A percentile compares a stretch with the other conserved stretches of the same genome.
phyloP scores from a whole-genome alignment of 2,113 vertebrate genomes.

The Serilophus lunatus region DNA sequence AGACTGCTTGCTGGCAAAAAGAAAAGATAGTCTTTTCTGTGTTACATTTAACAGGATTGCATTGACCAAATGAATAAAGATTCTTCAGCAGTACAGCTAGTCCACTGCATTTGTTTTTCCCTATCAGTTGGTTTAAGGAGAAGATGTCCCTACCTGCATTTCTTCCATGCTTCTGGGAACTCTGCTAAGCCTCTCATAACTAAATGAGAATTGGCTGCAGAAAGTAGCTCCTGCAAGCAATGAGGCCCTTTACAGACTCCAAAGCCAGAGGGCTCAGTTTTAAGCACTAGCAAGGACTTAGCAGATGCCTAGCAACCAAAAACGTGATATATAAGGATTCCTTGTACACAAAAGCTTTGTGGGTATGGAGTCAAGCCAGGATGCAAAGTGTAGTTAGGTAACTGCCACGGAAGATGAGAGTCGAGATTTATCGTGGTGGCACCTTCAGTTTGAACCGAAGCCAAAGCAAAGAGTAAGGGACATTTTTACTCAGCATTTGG shows the following conservation, averaged over 20 bases:
- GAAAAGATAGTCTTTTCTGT: not conserved
- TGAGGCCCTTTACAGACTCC: not conserved
- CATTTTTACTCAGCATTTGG: not conserved
- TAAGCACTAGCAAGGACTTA: not conserved
- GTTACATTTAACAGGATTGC: not conserved
- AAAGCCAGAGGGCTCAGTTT: not conserved
- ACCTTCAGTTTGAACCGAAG: not conserved
- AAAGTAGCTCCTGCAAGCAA: not conserved
- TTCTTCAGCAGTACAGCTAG: not conserved
- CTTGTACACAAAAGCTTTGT: not conserved
- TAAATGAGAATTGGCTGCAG: not conserved
- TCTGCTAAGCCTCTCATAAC: not conserved
- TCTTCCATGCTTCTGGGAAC: not conserved
- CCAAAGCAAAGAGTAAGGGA: not conserved
- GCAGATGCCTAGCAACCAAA: not conserved
- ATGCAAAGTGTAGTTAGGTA: not conserved
- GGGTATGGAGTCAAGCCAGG: not conserved
- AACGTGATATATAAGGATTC: not conserved
- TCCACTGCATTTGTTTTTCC: not conserved
- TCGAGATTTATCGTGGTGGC: not conserved
- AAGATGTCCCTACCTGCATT: not conserved
- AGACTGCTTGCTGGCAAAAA: not conserved
- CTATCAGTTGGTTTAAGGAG: not conserved
- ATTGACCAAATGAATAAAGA: not conserved
- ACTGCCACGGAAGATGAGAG: not conserved